Conservation (phyloP, 2,797 vertebrate species). For the Thaleichthys pacificus region DNA sequence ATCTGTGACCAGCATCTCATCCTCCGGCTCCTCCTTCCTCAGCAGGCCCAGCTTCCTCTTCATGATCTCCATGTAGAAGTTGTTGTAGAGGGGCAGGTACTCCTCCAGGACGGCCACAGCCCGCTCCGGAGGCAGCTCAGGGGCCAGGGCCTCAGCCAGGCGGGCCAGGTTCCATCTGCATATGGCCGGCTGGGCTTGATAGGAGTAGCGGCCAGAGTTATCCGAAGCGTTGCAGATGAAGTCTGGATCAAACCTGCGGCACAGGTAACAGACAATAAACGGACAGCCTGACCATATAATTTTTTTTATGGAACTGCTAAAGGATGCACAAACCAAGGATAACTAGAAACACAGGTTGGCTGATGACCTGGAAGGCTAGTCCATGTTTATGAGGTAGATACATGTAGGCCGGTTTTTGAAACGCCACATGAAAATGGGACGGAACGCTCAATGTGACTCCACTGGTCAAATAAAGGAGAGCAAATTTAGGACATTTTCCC, state of each 20-base stretch:
- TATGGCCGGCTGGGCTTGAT: conserved; percentile 89
- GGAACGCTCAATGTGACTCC: too few relatives aligned
- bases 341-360: not conserved
- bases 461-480: too few relatives aligned
- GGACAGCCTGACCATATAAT: too few relatives aligned
- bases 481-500: too few relatives aligned
- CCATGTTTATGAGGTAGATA: too few relatives aligned
- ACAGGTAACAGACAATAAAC: not conserved
- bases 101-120: conserved; percentile 82
- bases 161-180: conserved; percentile 95
- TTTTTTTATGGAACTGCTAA: too few relatives aligned
- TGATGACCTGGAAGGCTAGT: not conserved
- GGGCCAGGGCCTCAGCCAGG: conserved; percentile 87
- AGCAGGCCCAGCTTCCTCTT: conserved; percentile 90
- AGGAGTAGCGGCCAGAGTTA: conserved; percentile 88
- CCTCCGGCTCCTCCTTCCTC: conserved; percentile 79
- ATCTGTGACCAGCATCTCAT: conserved; percentile 80
- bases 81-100: conserved; percentile 83
- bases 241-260: conserved; percentile 89
- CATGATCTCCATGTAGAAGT: conserved; percentile 88
- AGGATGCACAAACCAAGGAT: too few relatives aligned
- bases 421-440: too few relatives aligned
- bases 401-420: too few relatives aligned
- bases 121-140: conserved; percentile 82
- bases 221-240: conserved; percentile 94